These are phyloP conservation scores for Acrocephalus arundinaceus DNA, from an alignment of 2,113 vertebrate species.

Conservation along the genomic window DNA sequence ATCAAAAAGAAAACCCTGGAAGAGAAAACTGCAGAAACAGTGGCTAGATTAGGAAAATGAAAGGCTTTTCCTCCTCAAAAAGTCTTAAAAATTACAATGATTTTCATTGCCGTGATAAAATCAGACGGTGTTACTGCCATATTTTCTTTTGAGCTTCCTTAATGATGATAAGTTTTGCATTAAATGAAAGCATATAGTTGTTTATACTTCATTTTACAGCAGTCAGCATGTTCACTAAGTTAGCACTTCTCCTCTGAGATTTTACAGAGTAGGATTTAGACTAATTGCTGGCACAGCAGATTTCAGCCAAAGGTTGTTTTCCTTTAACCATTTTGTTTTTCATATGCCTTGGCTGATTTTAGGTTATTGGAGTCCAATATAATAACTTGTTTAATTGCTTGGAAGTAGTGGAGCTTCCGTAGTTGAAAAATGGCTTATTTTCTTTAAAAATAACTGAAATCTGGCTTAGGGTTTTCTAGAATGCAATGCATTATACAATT, in stretches of 20 bases:
- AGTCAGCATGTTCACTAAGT: constrained; percentile 49
- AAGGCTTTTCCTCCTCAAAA: neutral
- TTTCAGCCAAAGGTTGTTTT: constrained; percentile 66
- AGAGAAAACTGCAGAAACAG: neutral
- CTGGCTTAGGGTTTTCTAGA: constrained; percentile 11
- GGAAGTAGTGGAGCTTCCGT: constrained; percentile 40
- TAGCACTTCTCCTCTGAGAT: constrained; percentile 56
- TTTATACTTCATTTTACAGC: constrained; percentile 40
- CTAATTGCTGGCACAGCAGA: constrained; percentile 54
- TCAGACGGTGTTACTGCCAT: constrained; percentile 8
- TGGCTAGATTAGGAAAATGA: neutral
- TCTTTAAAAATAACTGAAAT: constrained; percentile 53
- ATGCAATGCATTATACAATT: neutral
- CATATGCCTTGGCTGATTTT: constrained; percentile 40
- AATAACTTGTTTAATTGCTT: constrained; percentile 61
- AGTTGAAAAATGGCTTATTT: constrained; percentile 49
- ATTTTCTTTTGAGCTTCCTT: constrained; percentile 57
- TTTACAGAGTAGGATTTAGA: constrained; percentile 62
- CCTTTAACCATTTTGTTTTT: constrained; percentile 64
- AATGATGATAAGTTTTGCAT: constrained; percentile 60
- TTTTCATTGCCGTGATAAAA: constrained; percentile 46
- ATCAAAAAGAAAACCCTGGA: neutral
- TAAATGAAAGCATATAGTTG: constrained; percentile 55
- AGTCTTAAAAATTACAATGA: neutral
- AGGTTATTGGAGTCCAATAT: constrained; percentile 50